Conservation (phyloP, 2,888 invertebrate genomes). For the Helicoverpa assulta region DNA sequence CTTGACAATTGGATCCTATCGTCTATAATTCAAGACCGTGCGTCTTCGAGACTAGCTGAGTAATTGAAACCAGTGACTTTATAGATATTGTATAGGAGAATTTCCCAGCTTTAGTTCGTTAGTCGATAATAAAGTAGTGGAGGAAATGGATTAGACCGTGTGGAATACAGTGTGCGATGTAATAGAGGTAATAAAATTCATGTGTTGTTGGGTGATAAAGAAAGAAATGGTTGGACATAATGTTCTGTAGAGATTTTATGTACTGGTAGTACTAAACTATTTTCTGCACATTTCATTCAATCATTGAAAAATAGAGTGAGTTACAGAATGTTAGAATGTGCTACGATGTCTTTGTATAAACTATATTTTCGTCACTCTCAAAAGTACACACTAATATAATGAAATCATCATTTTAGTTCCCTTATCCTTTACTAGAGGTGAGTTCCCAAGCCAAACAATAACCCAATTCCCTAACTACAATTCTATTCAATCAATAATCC, state of each 20-base stretch:
- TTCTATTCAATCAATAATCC: constrained; percentile 40
- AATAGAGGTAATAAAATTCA: constrained; percentile 10
- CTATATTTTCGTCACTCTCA: background rate
- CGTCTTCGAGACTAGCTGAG: constrained; percentile 46
- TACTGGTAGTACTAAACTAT: too few relatives aligned
- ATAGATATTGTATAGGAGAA: constrained; percentile 43
- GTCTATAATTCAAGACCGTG: constrained; percentile 51
- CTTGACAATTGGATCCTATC: constrained; percentile 59
- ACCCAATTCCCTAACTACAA: constrained; percentile 25
- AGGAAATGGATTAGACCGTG: constrained; percentile 23
- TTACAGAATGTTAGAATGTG: too few relatives aligned
- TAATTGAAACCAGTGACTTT: constrained; percentile 55
- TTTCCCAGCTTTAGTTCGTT: constrained; percentile 44
- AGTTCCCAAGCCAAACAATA: constrained; percentile 20
- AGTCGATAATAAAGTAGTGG: constrained; percentile 29
- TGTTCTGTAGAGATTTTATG: background rate
- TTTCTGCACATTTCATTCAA: too few relatives aligned
- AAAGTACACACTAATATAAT: background rate
- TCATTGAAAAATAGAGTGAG: too few relatives aligned
- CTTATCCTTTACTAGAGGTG: constrained; percentile 26
- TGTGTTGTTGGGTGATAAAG: background rate
- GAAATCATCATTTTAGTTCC: background rate
- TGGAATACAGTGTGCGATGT: background rate
- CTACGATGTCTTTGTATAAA: too few relatives aligned
- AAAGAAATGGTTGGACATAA: background rate